Evolutionary conservation across 2,888 invertebrate species (phyloP), one percentile per base, ranked within the genome.

Genomic region (Nomada lathburiana): DNA sequence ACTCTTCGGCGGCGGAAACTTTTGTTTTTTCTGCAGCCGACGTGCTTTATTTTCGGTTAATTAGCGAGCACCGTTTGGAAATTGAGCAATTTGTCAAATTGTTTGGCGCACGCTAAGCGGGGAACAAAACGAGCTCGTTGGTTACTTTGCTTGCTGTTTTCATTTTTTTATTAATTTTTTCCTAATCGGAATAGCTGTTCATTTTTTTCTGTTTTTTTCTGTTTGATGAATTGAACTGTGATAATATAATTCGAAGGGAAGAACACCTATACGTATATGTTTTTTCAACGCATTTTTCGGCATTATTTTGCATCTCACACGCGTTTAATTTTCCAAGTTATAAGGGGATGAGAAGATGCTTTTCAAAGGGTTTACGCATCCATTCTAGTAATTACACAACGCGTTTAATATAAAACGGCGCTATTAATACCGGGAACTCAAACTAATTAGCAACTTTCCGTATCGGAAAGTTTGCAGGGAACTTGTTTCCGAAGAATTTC

Each of bases 391-490:
- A n/a, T 50, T 52, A 29, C n/a, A n/a, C 50, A n/a, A 5, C 13
- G 11, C 13, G 29, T 13, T 3, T 60, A 23, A 18, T n/a, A 64
- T 50, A 50, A 64, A 64, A 26, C 26, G 18, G 23, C 11, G 50
- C 29, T n/a, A 29, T n/a, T 65, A 52, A 52, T 65, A 50, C 26
- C 29, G 13, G 1, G 26, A 65, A 65, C 47, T 7, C 7, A 29
- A 65, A 65, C 65, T 50, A 65, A 29, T 65, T 52, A 65, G 7
- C 50, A 52, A 65, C 29, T 52, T 65, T 65, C n/a, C 50, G 23
- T 64, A 44, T 18, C 47, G 47, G 36, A 64, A 47, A 47, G 18
- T 20, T n/a, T 26, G 26, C n/a, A 13, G 13, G 50, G 26, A 65
- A 52, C n/a, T n/a, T 63, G 20, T 44, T 65, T 29, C 29, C 65